Conservation (phyloP, 2,888 invertebrate species). For the Agrochola lota region DNA sequence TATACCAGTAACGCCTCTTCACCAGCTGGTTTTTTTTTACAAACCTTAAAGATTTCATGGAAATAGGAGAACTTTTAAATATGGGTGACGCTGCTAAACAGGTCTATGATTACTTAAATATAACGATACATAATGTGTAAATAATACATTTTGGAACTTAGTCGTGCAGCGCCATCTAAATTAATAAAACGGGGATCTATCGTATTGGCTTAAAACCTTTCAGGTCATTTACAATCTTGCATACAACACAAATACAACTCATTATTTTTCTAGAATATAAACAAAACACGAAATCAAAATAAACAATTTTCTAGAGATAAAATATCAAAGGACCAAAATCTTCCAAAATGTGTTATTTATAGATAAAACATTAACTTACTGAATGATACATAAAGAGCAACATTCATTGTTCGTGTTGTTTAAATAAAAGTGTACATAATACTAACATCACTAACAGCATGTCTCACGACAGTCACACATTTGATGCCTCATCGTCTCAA, state of each 20-base stretch:
- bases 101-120: slow-evolving; percentile 21
- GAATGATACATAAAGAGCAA: slow-evolving; percentile 4
- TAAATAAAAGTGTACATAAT: slow-evolving; percentile 28
- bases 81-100: slow-evolving; percentile 29
- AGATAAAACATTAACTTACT: slow-evolving; percentile 8
- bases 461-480: slow-evolving; percentile 1
- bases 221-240: slow-evolving; percentile 3
- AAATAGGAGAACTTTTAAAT: slow-evolving; percentile 15
- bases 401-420: slow-evolving; percentile 14
- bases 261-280: slow-evolving; percentile 9
- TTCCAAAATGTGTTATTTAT: slow-evolving; percentile 32
- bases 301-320: slow-evolving; percentile 4
- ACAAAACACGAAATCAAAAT: slow-evolving; percentile 4
- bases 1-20: not conserved
- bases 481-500: not conserved
- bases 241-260: not conserved
- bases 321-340: slow-evolving; percentile 4
- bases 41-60: slow-evolving; percentile 14
- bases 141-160: slow-evolving; percentile 36
- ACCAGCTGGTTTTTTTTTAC: not conserved
- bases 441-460: slow-evolving; percentile 3
- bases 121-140: slow-evolving; percentile 26
- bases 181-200: not conserved
- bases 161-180: slow-evolving; percentile 4
- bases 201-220: slow-evolving; percentile 5